These are phyloP conservation scores for Hippocampus mohnikei DNA, from an alignment of 2,113 vertebrate species.

Conservation along the genomic window DNA sequence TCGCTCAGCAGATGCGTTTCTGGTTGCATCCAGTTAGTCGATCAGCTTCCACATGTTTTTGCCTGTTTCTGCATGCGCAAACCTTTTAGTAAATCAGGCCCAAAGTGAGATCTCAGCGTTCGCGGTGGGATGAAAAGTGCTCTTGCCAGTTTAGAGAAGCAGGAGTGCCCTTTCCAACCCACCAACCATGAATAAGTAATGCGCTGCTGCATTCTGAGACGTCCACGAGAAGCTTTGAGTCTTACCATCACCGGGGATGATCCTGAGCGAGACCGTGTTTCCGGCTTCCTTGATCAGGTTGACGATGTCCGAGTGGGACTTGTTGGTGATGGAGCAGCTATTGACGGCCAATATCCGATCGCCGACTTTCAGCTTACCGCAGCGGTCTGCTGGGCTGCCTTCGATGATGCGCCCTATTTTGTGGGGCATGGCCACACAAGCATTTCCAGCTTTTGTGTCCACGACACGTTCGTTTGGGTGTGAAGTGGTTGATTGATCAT, in stretches of 20 bases:
- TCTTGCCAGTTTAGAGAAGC: constrained; percentile 37
- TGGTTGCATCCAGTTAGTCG: too few species aligned
- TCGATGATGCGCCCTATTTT: constrained; percentile 99
- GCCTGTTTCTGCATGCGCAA: too few species aligned
- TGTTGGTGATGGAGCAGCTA: constrained; percentile 98
- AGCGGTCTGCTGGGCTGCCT: constrained; percentile 96
- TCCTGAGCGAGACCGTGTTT: constrained; percentile 95
- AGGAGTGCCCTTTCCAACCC: constrained; percentile 39
- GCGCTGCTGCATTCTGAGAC: constrained; percentile 45
- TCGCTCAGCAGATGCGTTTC: too few species aligned
- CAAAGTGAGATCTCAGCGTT: constrained; percentile 24
- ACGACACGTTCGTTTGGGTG: constrained; percentile 11
- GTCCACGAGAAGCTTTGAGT: constrained; percentile 10
- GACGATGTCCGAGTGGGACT: constrained; percentile 98
- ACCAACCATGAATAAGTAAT: constrained; percentile 61
- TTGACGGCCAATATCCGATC: constrained; percentile 97
- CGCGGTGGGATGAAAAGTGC: constrained; percentile 41
- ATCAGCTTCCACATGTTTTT: too few species aligned
- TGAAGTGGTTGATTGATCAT: constrained; percentile 20
- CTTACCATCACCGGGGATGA: constrained; percentile 99
- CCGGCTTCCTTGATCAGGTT: constrained; percentile 99
- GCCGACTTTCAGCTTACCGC: constrained; percentile 97
- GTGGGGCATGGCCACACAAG: constrained; percentile 99
- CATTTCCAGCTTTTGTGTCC: constrained; percentile 87
- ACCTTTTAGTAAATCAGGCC: background rate